These are phyloP conservation scores for Atta texana DNA, from an alignment of 1,140 invertebrate genomes.

Conservation along the genomic window DNA sequence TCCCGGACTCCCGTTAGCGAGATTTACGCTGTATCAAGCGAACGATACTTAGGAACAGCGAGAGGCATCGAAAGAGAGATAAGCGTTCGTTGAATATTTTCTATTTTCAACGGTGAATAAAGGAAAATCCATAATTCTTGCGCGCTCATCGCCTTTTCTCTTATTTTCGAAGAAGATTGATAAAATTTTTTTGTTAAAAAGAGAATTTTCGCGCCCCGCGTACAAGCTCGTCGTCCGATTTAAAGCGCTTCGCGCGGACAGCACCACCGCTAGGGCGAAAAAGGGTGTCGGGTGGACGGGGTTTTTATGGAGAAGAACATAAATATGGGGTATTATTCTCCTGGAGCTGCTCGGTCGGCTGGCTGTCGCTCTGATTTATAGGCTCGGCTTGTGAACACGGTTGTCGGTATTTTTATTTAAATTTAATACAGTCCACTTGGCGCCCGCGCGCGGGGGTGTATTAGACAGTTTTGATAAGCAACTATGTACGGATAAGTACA, in stretches of 20 bases:
- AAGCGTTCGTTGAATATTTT: conserved; percentile 7
- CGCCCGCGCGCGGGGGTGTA: conserved; percentile 78
- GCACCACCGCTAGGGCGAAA: conserved; percentile 42
- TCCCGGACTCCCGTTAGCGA: conserved; percentile 55
- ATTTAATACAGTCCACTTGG: conserved; percentile 85
- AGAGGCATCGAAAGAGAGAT: background rate
- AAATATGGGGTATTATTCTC: conserved; percentile 86
- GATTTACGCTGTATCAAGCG: conserved; percentile 40
- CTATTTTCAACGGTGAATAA: conserved; percentile 5
- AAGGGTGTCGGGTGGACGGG: conserved; percentile 78
- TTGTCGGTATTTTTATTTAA: conserved; percentile 87
- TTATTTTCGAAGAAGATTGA: conserved; percentile 37
- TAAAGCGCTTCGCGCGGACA: conserved; percentile 57
- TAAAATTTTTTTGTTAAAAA: conserved; percentile 41
- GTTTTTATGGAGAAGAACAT: conserved; percentile 82
- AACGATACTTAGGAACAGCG: conserved; percentile 30
- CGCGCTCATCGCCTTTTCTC: background rate
- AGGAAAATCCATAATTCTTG: conserved; percentile 46
- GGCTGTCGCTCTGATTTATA: conserved; percentile 84
- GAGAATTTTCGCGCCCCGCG: conserved; percentile 42
- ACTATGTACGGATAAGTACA: conserved; percentile 67
- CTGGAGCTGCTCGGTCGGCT: conserved; percentile 80
- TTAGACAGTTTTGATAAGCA: conserved; percentile 81
- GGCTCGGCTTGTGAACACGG: conserved; percentile 84
- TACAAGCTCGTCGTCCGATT: conserved; percentile 50